Evolutionary conservation across 2,113 vertebrate species (phyloP).

Genomic region (Peromyscus polionotus): DNA sequence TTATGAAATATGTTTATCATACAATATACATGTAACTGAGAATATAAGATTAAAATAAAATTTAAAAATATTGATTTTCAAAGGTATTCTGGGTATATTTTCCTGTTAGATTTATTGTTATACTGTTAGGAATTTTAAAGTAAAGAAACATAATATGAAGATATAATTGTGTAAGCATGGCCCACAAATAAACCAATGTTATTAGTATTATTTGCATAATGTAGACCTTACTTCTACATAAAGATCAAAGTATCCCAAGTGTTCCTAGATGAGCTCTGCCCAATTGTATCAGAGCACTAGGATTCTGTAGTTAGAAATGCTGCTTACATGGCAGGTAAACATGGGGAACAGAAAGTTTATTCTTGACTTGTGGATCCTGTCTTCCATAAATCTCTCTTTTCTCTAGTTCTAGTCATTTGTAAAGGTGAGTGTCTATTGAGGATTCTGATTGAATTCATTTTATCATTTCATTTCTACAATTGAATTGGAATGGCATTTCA

Average conservation of each 20-base stretch:
- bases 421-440: background rate
- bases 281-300: too few relatives aligned
- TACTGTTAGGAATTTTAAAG: background rate
- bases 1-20: background rate
- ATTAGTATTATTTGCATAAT: background rate
- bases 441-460: background rate
- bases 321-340: background rate
- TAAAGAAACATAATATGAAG: background rate
- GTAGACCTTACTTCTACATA: background rate
- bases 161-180: background rate
- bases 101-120: background rate
- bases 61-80: background rate
- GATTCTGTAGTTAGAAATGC: background rate
- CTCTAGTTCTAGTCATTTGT: background rate
- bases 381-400: background rate
- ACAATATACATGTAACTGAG: background rate
- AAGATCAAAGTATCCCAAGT: background rate
- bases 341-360: background rate
- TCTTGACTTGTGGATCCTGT: background rate
- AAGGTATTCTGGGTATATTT: background rate
- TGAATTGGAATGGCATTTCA: background rate
- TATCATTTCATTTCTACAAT: background rate
- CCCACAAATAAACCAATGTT: background rate
- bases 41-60: background rate
- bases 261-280: too few relatives aligned